Base-by-base conservation (phyloP, 2,113 vertebrate genomes). In the Ammodramus savannarum region DNA sequence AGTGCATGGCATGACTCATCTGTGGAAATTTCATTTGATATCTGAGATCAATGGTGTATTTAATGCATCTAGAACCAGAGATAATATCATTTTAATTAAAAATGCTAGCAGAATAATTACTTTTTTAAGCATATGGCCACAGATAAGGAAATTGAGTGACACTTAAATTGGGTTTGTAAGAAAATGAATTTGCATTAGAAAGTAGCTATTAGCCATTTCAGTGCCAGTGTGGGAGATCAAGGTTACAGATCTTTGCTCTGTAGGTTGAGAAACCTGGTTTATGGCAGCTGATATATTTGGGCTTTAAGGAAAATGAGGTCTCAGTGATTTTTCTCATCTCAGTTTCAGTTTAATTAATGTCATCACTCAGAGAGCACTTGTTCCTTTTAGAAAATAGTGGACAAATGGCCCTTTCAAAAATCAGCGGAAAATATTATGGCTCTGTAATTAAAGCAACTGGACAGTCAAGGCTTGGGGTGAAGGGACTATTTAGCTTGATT, bases 81-180 rank as follows among this genome's bases (percentile, higher is more conserved):
- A 97, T 96, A 96, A 89, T 65, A 95, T 95, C 74, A 74, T 95
- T 97, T 97, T 97, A 98, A 98, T 98, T 96, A 97, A 95, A 97
- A 97, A 96, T 97, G 85, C 79, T 96, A 93, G 66, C 57, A 89
- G 58, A 92, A 69, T 94, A 98, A 98, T 97, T 97, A 97, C 67
- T 93, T 95, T 96, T 95, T 97, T 97, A 97, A 96, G 90, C 90
- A 96, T 97, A 96, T 94, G 90, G 89, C 77, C n/a, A 12, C 67
- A 93, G 96, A 97, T 94, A 97, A 90, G 94, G 96, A 98, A 97
- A 97, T 95, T 95, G 95, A 92, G 96, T 97, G 95, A 96, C 90
- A 96, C 84, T 96, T 96, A 97, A 96, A 97, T 90, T 96, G 39
- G 85, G 77, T 94, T 96, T 95, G 76, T 90, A 88, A 96, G 75